These are phyloP conservation scores for Octonoba sinensis DNA, from an alignment of 2,888 invertebrate genomes.

Conservation along the genomic window DNA sequence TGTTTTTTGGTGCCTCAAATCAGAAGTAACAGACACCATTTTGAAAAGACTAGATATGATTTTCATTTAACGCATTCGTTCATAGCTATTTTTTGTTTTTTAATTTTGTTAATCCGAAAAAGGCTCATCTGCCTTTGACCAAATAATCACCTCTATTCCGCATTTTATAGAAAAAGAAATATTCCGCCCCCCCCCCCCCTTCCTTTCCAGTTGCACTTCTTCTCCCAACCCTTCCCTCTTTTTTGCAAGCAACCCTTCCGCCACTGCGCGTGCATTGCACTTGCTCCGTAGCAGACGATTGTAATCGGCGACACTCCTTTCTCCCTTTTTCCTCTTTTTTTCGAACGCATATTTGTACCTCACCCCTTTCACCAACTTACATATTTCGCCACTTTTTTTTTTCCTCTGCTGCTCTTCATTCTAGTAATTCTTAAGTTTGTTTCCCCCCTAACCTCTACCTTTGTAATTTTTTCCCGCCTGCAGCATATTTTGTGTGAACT, in stretches of 20 bases:
- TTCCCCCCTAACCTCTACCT: not conserved
- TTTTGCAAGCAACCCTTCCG: constrained; percentile 25
- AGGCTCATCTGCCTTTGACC: no score
- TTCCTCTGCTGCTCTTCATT: not conserved
- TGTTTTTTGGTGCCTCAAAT: no score
- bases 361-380: constrained; percentile 32
- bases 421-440: not conserved
- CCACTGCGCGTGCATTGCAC: constrained; percentile 35
- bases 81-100: no score
- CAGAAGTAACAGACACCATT: no score
- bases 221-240: constrained; percentile 28
- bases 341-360: constrained; percentile 5
- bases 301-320: not conserved
- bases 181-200: not conserved
- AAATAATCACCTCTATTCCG: no score
- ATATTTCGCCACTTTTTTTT: not conserved
- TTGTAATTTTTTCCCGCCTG: no score
- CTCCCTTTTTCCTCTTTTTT: constrained; percentile 3
- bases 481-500: no score
- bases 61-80: no score
- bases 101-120: no score
- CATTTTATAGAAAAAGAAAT: no score
- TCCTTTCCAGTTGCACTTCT: constrained; percentile 1
- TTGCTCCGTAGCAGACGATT: constrained; percentile 17
- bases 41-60: no score